These are phyloP conservation scores for Balaeniceps rex DNA, from an alignment of 2,113 vertebrate species.

Conservation along the genomic window DNA sequence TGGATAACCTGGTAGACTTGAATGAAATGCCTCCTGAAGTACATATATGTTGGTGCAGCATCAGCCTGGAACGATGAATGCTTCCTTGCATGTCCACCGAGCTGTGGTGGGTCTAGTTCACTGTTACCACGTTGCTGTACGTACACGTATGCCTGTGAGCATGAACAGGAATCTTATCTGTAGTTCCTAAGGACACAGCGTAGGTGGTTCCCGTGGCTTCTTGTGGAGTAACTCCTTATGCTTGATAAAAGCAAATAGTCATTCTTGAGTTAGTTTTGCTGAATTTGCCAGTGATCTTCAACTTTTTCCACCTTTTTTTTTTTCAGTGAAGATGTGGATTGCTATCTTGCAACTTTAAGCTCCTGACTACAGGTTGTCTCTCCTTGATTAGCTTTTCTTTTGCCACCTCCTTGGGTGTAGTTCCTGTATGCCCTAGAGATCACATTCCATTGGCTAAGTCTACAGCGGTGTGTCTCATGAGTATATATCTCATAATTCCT, in stretches of 20 bases:
- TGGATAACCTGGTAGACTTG: background rate
- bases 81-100: background rate
- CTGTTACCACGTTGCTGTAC: background rate
- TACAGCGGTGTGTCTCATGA: background rate
- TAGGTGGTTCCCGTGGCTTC: background rate
- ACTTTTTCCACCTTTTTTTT: background rate
- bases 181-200: background rate
- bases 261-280: background rate
- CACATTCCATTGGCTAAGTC: background rate
- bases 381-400: background rate
- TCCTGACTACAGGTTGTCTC: background rate
- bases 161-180: background rate
- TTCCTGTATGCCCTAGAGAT: background rate
- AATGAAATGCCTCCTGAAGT: background rate
- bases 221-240: background rate
- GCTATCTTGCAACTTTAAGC: background rate
- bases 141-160: background rate
- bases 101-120: background rate
- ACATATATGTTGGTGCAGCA: background rate
- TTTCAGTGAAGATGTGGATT: background rate
- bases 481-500: background rate
- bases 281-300: background rate
- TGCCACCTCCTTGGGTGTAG: background rate
- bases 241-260: background rate
- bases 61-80: background rate